Conservation (phyloP, 2,113 vertebrate species). For the Dunckerocampus dactyliophorus region DNA sequence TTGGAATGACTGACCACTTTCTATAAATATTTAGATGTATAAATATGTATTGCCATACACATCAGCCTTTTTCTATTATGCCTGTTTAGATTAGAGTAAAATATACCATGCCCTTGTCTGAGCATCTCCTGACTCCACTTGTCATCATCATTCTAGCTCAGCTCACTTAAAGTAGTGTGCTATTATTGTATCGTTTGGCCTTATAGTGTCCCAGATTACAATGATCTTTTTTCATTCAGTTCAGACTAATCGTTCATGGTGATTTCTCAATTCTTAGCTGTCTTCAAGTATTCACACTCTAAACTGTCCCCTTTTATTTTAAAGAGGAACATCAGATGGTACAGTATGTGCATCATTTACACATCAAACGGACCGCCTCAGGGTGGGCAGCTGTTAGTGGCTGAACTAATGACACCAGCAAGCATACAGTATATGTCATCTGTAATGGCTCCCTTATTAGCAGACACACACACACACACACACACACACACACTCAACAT, state of each 20-base stretch:
- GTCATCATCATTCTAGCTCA: not conserved
- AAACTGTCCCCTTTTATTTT: not conserved
- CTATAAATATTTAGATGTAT: too few relatives aligned
- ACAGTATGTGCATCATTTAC: not conserved
- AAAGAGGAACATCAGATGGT: not conserved
- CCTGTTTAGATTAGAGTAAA: too few relatives aligned
- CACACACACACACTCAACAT: not conserved
- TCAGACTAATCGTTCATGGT: not conserved
- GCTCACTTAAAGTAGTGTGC: not conserved
- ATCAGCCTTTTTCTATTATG: too few relatives aligned
- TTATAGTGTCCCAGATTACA: not conserved
- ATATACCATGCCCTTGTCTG: too few relatives aligned
- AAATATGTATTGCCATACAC: too few relatives aligned
- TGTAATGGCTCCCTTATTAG: constrained; percentile 4
- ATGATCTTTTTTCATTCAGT: not conserved
- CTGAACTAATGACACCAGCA: constrained; percentile 10
- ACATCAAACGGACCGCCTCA: constrained; percentile 1
- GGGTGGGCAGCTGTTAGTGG: constrained; percentile 9
- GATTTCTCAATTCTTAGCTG: not conserved
- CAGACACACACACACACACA: not conserved
- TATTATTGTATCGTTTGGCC: not conserved
- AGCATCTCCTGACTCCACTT: too few relatives aligned
- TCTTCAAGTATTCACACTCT: not conserved
- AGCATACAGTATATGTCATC: constrained; percentile 5
- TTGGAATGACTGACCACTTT: too few relatives aligned